phyloP scores from a whole-genome alignment of 2,113 vertebrate genomes.

The Sarotherodon lohbergeri region DNA sequence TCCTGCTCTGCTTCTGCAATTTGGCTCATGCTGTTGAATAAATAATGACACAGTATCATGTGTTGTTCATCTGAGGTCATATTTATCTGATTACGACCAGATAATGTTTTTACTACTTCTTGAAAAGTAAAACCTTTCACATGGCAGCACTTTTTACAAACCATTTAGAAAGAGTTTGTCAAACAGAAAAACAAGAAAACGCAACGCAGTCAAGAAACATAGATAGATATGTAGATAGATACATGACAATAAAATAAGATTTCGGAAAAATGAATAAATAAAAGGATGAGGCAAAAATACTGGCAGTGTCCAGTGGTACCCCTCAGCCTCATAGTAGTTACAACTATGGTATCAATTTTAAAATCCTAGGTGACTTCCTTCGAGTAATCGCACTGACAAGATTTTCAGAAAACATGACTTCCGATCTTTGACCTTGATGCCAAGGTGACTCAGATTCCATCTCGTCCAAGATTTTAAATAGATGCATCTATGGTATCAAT shows the following conservation, averaged over 20 bases:
- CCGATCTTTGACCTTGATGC: neutral
- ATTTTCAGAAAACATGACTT: neutral
- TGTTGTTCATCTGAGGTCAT: neutral
- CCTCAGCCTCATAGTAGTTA: neutral
- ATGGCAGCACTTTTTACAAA: neutral
- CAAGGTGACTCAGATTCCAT: neutral
- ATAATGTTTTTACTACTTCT: neutral
- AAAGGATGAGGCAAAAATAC: neutral
- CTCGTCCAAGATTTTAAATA: neutral
- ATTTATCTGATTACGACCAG: neutral
- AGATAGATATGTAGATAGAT: neutral
- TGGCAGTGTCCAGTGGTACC: neutral
- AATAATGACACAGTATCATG: neutral
- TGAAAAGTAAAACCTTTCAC: neutral
- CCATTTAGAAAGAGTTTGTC: fast-evolving
- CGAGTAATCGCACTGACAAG: neutral
- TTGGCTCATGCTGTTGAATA: neutral
- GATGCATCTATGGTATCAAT: neutral
- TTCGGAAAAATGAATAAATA: neutral
- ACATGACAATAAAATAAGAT: neutral
- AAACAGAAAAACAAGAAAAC: neutral
- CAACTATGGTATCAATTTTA: neutral
- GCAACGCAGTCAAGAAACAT: neutral
- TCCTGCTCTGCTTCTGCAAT: neutral
- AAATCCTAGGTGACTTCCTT: neutral